Evolutionary conservation across 2,888 invertebrate genomes (phyloP).

Genomic region (Epirrita christyi): DNA sequence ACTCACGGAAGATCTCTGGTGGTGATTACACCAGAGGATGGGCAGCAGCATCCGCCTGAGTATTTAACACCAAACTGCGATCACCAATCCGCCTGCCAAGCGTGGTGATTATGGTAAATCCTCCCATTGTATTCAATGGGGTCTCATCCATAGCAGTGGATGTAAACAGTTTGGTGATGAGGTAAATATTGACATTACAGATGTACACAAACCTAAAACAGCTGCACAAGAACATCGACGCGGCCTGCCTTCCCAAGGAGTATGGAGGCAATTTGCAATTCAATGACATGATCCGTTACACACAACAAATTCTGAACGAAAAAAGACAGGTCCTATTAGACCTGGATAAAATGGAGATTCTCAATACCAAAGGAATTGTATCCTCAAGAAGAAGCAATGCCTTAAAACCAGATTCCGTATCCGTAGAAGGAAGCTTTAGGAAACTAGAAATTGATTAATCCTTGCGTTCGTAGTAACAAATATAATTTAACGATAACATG

Average conservation of each 20-base stretch:
- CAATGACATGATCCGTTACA: conserved; percentile 89
- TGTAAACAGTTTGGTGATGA: neutral
- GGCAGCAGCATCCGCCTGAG: too few species aligned
- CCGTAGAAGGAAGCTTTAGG: conserved; percentile 87
- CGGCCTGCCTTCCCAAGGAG: conserved; percentile 87
- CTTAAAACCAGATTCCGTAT: conserved; percentile 56
- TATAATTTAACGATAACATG: too few species aligned
- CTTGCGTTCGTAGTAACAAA: neutral
- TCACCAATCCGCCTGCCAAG: too few species aligned
- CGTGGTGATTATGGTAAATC: too few species aligned
- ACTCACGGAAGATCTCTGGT: too few species aligned
- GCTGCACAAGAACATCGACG: conserved; percentile 85
- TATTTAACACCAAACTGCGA: too few species aligned
- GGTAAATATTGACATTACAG: conserved; percentile 54
- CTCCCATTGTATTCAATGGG: too few species aligned
- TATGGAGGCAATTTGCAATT: conserved; percentile 89
- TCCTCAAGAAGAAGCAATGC: conserved; percentile 60
- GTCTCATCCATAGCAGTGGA: too few species aligned
- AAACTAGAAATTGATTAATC: conserved; percentile 87
- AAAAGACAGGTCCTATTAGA: conserved; percentile 85
- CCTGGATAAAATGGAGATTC: conserved; percentile 87
- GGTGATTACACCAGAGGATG: too few species aligned
- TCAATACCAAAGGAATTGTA: conserved; percentile 85
- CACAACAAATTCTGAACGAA: conserved; percentile 85
- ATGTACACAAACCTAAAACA: conserved; percentile 85